A percentile compares a stretch with the other conserved stretches of the same genome.
Evolutionary conservation across 2,888 invertebrate species (phyloP).

Genomic region (Melangyna quadrimaculata): DNA sequence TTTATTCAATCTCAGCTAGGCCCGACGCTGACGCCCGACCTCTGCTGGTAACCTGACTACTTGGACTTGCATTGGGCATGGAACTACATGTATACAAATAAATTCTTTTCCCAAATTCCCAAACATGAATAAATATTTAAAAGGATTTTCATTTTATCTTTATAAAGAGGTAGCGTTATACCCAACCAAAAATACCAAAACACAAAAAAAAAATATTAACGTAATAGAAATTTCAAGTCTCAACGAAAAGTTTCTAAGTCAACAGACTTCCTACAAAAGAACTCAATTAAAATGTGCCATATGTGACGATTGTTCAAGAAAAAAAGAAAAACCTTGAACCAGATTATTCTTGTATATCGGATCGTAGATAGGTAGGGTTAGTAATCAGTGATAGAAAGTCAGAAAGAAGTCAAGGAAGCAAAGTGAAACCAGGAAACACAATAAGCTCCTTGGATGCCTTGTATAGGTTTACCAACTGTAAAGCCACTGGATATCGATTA

Average conservation of each 20-base stretch:
- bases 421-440: conserved; percentile 36
- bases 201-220: neutral
- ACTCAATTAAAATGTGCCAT: neutral
- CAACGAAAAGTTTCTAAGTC: conserved; percentile 1
- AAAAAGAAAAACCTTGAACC: neutral
- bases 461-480: neutral
- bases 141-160: conserved; percentile 27
- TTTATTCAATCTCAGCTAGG: conserved; percentile 54
- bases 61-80: neutral
- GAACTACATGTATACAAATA: conserved; percentile 8
- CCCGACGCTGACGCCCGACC: neutral
- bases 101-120: conserved; percentile 20
- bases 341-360: neutral
- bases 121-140: conserved; percentile 36
- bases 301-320: neutral
- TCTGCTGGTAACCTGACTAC: conserved; percentile 13
- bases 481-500: conserved; percentile 60
- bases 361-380: neutral
- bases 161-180: too few species aligned
- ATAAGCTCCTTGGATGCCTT: conserved; percentile 54
- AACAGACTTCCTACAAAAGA: neutral
- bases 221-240: conserved; percentile 2
- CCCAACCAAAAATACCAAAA: too few species aligned
- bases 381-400: neutral
- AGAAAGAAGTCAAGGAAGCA: conserved; percentile 21